Conservation (phyloP, 2,888 invertebrate genomes). For the Tachina lurida region DNA sequence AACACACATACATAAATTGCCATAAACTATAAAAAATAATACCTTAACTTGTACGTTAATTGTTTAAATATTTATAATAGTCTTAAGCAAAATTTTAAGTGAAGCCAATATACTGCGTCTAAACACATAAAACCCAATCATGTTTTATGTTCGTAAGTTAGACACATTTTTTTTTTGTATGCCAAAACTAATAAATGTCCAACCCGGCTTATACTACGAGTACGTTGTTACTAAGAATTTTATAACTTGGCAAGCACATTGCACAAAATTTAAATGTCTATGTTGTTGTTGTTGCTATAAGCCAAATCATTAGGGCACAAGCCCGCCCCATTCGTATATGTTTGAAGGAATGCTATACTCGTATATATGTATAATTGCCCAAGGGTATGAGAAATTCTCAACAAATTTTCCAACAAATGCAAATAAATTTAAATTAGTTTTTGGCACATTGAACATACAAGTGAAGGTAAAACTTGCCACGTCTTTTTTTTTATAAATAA, state of each 20-base stretch:
- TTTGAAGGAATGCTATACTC: background rate
- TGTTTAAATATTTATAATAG: conserved; percentile 63
- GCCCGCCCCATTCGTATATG: background rate
- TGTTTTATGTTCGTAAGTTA: conserved; percentile 47
- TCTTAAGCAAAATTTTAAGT: conserved; percentile 16
- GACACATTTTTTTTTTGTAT: conserved; percentile 2
- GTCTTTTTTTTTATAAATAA: conserved; percentile 55
- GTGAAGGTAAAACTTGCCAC: conserved; percentile 62
- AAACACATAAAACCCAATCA: conserved; percentile 52
- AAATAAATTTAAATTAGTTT: conserved; percentile 71
- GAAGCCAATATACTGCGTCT: background rate
- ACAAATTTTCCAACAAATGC: conserved; percentile 61
- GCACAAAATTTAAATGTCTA: conserved; percentile 16
- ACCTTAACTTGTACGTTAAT: conserved; percentile 57
- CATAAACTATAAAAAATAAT: conserved; percentile 16
- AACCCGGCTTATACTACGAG: conserved; percentile 34
- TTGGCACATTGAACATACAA: conserved; percentile 67
- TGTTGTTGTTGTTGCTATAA: background rate
- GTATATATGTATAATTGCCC: background rate
- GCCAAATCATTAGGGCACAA: conserved; percentile 42
- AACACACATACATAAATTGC: background rate
- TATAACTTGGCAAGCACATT: conserved; percentile 12
- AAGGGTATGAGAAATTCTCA: conserved; percentile 10
- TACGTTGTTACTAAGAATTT: conserved; percentile 21
- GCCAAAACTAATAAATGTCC: conserved; percentile 70